Percentiles rank a stretch among this genome's conserved stretches.
phyloP scores from a whole-genome alignment of 2,113 vertebrate genomes.

The Mesitornis unicolor region DNA sequence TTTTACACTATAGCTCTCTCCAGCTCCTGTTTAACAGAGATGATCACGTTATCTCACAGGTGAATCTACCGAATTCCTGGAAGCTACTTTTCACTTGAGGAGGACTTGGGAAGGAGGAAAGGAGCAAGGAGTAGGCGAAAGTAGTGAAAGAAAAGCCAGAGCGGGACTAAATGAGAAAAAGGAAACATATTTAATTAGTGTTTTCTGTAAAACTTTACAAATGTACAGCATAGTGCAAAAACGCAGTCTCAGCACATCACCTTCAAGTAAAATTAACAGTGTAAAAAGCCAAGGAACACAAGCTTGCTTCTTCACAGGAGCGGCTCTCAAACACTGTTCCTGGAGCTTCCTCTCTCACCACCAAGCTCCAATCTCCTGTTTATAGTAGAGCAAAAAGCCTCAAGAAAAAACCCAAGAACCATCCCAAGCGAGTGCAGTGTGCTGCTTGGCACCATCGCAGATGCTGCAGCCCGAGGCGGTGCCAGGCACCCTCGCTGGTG shows the following conservation, averaged over 20 bases:
- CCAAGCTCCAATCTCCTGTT: not conserved
- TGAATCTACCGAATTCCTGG: not conserved
- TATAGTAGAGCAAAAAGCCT: constrained; percentile 17
- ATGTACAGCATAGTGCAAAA: constrained; percentile 75
- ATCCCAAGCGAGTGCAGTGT: fast-evolving
- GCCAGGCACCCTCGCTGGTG: not conserved
- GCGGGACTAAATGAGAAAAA: constrained; percentile 58
- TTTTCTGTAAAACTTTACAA: constrained; percentile 73
- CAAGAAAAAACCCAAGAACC: not conserved
- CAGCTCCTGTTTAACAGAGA: not conserved
- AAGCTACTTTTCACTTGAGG: not conserved
- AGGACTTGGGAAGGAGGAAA: not conserved
- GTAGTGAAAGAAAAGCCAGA: not conserved
- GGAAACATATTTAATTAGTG: constrained; percentile 61
- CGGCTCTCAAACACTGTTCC: not conserved
- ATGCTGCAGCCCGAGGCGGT: not conserved
- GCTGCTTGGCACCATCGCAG: fast-evolving
- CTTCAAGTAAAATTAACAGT: constrained; percentile 52
- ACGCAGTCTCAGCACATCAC: constrained; percentile 58
- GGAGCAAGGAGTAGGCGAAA: not conserved
- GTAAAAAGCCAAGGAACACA: not conserved
- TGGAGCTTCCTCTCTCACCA: not conserved
- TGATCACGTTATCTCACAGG: not conserved
- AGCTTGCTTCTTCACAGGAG: not conserved
- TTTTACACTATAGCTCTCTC: not conserved